These are phyloP conservation scores for Trichonephila clavata DNA, from an alignment of 1,140 invertebrate genomes.

Conservation along the genomic window DNA sequence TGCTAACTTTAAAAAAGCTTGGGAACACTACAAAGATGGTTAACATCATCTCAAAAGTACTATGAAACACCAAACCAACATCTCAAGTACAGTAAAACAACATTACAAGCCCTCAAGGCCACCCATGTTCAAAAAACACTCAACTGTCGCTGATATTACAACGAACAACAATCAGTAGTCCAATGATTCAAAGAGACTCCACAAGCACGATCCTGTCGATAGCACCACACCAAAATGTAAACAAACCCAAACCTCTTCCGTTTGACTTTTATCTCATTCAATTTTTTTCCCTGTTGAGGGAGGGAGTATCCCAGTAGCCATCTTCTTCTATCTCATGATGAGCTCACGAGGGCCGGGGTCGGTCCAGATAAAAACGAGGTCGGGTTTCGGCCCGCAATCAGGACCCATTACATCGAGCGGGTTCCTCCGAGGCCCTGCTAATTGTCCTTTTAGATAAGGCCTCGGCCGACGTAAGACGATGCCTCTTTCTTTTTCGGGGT, in stretches of 20 bases:
- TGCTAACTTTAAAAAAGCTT: too few relatives aligned
- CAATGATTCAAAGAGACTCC: not conserved
- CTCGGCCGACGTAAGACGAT: conserved; percentile 42
- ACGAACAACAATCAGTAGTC: not conserved
- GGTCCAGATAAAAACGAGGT: conserved; percentile 37
- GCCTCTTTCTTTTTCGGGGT: conserved; percentile 4
- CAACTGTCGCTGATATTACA: not conserved
- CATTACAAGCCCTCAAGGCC: not conserved
- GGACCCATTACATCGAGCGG: conserved; percentile 51
- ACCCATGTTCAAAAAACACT: not conserved
- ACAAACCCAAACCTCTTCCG: conserved; percentile 21
- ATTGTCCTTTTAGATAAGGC: conserved; percentile 60
- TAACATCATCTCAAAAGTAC: not conserved
- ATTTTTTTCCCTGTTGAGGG: not conserved
- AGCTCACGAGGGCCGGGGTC: not conserved
- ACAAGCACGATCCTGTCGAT: conserved; percentile 24
- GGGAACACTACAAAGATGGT: not conserved
- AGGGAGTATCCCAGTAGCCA: not conserved
- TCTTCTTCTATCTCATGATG: not conserved
- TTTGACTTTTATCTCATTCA: not conserved
- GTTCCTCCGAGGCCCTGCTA: conserved; percentile 42
- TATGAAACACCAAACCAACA: not conserved
- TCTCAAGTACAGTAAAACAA: not conserved
- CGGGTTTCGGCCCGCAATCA: conserved; percentile 51
- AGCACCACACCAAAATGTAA: conserved; percentile 45